Evolutionary conservation across 2,797 vertebrate species (phyloP).

Genomic region (Myotis pilosus): DNA sequence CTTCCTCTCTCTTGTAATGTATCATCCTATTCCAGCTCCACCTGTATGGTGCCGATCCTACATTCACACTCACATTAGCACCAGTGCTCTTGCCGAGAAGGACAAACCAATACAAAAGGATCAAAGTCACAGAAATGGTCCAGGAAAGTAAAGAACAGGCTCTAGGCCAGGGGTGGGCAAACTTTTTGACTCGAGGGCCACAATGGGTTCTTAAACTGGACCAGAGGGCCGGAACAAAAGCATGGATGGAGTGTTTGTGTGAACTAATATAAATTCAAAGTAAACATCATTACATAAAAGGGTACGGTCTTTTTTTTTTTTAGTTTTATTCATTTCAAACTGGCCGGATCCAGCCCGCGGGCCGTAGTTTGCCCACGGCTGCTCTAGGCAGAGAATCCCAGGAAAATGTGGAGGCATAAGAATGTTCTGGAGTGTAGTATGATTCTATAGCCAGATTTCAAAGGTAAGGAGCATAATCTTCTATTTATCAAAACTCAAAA

Average conservation of each 20-base stretch:
- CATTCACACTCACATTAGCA: neutral
- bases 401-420: neutral
- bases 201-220: too few species aligned
- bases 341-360: too few species aligned
- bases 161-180: neutral
- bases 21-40: neutral
- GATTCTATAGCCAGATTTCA: slow-evolving; percentile 34
- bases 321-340: too few species aligned
- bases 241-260: too few species aligned
- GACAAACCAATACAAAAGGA: slow-evolving; percentile 51
- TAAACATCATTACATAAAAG: too few species aligned
- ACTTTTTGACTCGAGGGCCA: too few species aligned
- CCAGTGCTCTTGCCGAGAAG: neutral
- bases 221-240: too few species aligned
- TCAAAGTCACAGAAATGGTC: slow-evolving; percentile 8
- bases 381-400: neutral
- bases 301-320: too few species aligned
- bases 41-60: neutral
- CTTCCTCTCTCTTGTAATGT: neutral
- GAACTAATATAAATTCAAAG: too few species aligned
- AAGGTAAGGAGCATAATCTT: slow-evolving; percentile 56
- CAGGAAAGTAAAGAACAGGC: slow-evolving; percentile 35
- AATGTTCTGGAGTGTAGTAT: slow-evolving; percentile 16
- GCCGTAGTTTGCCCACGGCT: too few species aligned
- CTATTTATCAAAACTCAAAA: slow-evolving; percentile 34